Evolutionary conservation across 2,888 invertebrate genomes (phyloP).

Genomic region (Galeruca laticollis): DNA sequence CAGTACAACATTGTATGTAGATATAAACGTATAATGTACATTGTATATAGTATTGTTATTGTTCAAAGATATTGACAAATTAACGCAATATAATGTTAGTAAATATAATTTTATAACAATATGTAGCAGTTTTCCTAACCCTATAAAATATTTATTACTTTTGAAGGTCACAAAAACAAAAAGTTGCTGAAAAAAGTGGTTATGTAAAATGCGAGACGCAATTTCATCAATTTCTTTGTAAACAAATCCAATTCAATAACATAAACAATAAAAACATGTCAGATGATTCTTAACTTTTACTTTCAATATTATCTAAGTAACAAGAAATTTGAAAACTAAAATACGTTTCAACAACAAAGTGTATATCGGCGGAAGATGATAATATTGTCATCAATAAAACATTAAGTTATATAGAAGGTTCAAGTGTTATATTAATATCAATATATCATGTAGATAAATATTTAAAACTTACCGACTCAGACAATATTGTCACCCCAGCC

Average conservation of each 20-base stretch:
- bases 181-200: neutral
- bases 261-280: neutral
- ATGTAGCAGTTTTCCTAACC: neutral
- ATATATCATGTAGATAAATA: conserved; percentile 13
- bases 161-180: neutral
- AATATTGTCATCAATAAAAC: neutral
- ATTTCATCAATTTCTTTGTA: neutral
- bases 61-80: neutral
- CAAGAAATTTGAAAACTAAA: neutral
- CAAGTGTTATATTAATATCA: neutral
- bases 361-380: neutral
- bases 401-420: neutral
- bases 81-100: neutral
- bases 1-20: too few species aligned
- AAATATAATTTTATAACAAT: neutral
- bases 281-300: conserved; percentile 26
- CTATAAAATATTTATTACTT: neutral
- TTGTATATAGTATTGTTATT: too few species aligned
- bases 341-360: neutral
- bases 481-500: conserved; percentile 60
- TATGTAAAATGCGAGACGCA: neutral
- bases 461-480: conserved; percentile 60
- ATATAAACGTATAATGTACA: too few species aligned
- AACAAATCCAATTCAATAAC: conserved; percentile 5
- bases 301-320: conserved; percentile 16